Evolutionary conservation across 1,140 invertebrate genomes (phyloP), one percentile per base, ranked within the genome.

Genomic region (Drosophila orena): DNA sequence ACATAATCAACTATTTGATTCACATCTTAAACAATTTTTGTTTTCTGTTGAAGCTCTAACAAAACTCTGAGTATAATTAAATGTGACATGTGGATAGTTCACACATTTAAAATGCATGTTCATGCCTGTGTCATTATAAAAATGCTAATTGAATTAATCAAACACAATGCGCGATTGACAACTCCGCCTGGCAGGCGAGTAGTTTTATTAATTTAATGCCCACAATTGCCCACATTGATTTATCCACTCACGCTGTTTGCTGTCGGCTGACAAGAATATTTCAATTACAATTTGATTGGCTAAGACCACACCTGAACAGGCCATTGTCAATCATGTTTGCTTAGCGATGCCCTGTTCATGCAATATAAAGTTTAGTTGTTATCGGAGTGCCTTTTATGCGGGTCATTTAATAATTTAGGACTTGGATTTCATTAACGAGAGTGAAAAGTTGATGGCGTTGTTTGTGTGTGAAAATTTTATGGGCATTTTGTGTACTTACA

Each of bases 251-350:
- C 65, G 57, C 42, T 62, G 59, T 49, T 64, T 30, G 40, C 44
- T 78, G 79, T 64, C 69, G 47, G 40, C 52, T 79, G 79, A 65
- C 79, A 57, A 60, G 74, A 81, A 81, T 80, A 81, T 81, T 72
- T 79, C 62, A 60, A 66, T 75, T 72, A 72, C 71, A 47, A 38
- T 66, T 50, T 70, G 38, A 70, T 70, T 70, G 42, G 27, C 52
- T 4, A 37, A 37, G 68, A 70, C 68, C 68, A 70, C 68, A 70
- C 68, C 68, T 70, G 65, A 35, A 6, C 22, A 15, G 43, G 3
- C 59, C 7, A 65, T 49, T 38, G 43, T 40, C 58, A 38, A 17
- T 47, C 64, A 38, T 47, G 64, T 35, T 38, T 38, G 15, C 3
- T 34, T 4, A 17, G n/a, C 5, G 12, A 11, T 52, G 59, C 10